Evolutionary conservation across 1,140 invertebrate genomes (phyloP).

Genomic region (Araneus ventricosus): DNA sequence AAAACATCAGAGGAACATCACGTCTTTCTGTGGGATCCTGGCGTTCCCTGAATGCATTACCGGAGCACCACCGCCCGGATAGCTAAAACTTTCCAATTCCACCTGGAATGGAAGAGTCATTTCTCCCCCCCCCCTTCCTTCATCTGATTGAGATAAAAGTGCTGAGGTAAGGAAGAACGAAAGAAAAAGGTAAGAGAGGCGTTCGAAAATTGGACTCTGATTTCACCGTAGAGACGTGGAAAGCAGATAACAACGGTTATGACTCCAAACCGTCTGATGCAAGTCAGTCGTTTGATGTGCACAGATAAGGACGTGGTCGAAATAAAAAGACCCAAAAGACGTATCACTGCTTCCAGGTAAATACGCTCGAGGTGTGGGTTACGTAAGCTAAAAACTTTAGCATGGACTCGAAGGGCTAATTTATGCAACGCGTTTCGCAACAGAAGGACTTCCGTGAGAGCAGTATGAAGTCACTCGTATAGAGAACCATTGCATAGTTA

Average conservation of each 20-base stretch:
- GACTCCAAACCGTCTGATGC: constrained; percentile 31
- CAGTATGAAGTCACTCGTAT: neutral
- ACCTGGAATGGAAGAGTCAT: neutral
- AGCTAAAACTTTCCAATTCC: constrained; percentile 5
- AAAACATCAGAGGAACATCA: neutral
- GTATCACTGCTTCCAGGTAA: constrained; percentile 9
- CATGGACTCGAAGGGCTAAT: neutral
- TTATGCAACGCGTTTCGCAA: neutral
- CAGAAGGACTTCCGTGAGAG: neutral
- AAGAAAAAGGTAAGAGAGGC: neutral
- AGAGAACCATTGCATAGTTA: neutral
- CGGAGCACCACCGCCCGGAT: neutral
- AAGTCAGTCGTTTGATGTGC: constrained; percentile 9
- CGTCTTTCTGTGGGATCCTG: neutral
- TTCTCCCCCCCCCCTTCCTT: neutral
- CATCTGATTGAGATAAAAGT: constrained; percentile 6
- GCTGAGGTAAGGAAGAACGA: neutral
- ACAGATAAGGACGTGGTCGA: constrained; percentile 3
- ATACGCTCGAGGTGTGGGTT: neutral
- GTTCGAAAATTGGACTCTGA: constrained; percentile 33
- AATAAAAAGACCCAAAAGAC: neutral
- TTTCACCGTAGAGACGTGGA: neutral
- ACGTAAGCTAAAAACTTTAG: neutral
- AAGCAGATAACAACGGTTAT: constrained; percentile 32
- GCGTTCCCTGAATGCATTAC: neutral